Evolutionary conservation across 2,888 invertebrate genomes (phyloP).

Genomic region (Tigriopus californicus): DNA sequence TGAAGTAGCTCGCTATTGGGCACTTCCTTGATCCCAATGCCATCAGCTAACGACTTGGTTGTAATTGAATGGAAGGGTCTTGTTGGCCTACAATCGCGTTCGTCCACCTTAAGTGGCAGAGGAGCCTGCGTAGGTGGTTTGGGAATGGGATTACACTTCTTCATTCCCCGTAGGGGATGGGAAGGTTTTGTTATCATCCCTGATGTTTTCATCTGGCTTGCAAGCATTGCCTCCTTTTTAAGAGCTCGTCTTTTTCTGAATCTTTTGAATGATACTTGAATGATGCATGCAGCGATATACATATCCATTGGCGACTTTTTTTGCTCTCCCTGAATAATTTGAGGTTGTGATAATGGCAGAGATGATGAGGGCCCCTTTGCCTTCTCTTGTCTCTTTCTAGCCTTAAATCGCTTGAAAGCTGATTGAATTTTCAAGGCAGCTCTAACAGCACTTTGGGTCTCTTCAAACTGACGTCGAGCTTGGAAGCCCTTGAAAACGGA

Average conservation of each 20-base stretch:
- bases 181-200: no score
- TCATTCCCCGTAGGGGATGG: no score
- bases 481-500: neutral
- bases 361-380: neutral
- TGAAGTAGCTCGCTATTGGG: neutral
- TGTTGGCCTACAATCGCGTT: no score
- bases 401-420: neutral
- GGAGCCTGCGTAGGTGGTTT: no score
- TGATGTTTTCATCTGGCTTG: neutral
- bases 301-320: neutral
- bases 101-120: no score
- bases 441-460: neutral
- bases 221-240: neutral
- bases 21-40: neutral
- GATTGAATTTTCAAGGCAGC: constrained; percentile 7
- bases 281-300: neutral
- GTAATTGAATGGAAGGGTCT: no score
- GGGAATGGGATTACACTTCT: no score
- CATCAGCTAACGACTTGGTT: no score
- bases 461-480: neutral
- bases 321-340: no score
- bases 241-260: constrained; percentile 1
- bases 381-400: constrained; percentile 1
- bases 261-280: constrained; percentile 7
- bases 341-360: no score